A percentile compares a stretch with the other conserved stretches of the same genome.
These are phyloP conservation scores for Ylistrum balloti DNA, from an alignment of 1,140 invertebrate species.

Conservation along the genomic window DNA sequence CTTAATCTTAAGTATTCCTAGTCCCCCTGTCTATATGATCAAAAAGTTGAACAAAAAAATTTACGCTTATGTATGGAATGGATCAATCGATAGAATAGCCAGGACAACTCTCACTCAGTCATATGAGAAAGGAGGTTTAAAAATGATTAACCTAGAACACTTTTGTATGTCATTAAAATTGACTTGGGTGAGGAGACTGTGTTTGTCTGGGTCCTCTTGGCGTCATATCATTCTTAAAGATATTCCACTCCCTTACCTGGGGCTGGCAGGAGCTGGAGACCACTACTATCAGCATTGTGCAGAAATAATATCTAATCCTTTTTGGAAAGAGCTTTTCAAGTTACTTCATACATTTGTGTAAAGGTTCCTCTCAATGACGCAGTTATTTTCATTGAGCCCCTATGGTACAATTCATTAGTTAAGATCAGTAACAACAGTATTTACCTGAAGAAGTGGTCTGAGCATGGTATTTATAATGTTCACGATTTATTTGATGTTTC, in stretches of 20 bases:
- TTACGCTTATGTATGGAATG: slow-evolving; percentile 35
- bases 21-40: too few species aligned
- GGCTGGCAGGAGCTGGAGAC: neutral
- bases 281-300: neutral
- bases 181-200: neutral
- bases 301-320: neutral
- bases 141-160: slow-evolving; percentile 4
- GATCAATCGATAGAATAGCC: slow-evolving; percentile 3
- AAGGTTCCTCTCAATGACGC: neutral
- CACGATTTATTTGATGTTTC: slow-evolving; percentile 27
- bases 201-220: neutral
- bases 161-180: neutral
- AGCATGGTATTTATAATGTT: neutral
- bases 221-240: neutral
- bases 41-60: neutral
- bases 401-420: neutral
- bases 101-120: neutral
- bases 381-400: neutral
- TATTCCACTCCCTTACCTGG: neutral
- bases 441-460: neutral
- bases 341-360: slow-evolving; percentile 6
- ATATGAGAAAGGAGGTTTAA: neutral
- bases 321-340: too few species aligned
- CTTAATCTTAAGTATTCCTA: slow-evolving; percentile 12
- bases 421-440: neutral